Evolutionary conservation across 2,113 vertebrate species (phyloP), one percentile per base, ranked within the genome.

Genomic region (Pitta sordida): DNA sequence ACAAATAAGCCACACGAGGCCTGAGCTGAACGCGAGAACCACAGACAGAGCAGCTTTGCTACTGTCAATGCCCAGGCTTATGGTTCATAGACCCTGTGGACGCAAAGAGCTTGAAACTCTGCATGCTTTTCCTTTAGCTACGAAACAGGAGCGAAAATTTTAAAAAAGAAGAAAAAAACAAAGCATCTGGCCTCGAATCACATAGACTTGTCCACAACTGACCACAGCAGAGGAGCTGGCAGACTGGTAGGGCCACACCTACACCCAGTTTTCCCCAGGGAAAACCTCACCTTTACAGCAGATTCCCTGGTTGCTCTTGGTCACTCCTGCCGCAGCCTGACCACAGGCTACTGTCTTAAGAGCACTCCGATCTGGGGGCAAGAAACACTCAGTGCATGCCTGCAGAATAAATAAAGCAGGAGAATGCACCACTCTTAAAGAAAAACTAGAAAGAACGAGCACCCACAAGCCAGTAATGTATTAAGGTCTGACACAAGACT

Each of bases 1-100:
- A 53, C 48, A 91, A 94, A 93, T 43, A 83, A 90, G 15, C n/a
- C 32, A 24, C 15, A 4, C 51, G 52, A 95, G 79, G 75, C 63
- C 91, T 7, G 83, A 65, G 64, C 62, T 55, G 86, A 86, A 83
- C 9, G 55, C 59, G 51, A 51, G 71, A 84, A 26, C 7, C 46
- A 29, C 60, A 36, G 53, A 63, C 1, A 49, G 6, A 65, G 63
- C n/a, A 46, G 62, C 65, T 82, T 51, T 63, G 39, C 55, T 53
- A 74, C 62, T 55, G 69, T 17, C 51, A n/a, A 0, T 48, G n/a
- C 39, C 36, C 74, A 12, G 15, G 41, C 27, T 64, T 24, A 21
- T 0, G 9, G 11, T 13, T 56, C 46, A 21, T 1, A 19, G 77
- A 15, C 20, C 41, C 20, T 15, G 9, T 2, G 4, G 43, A 32